Percentiles rank a stretch among this genome's conserved stretches.
These are phyloP conservation scores for Drosophila bocki DNA, from an alignment of 1,140 invertebrate genomes.

Conservation along the genomic window DNA sequence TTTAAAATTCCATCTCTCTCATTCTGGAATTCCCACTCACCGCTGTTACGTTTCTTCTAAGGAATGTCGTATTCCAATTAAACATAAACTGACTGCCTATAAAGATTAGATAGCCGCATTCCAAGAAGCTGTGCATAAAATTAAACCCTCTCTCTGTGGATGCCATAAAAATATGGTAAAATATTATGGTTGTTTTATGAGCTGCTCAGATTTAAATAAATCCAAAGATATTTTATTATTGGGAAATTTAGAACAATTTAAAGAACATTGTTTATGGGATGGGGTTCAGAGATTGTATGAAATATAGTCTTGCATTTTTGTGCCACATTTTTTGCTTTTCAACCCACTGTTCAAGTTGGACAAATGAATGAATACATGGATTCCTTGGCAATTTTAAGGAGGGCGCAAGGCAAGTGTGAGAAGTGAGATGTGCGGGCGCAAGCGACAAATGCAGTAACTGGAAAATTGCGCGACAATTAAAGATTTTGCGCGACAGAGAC, in stretches of 20 bases:
- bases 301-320: not conserved
- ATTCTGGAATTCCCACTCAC: constrained; percentile 7
- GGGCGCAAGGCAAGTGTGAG: constrained; percentile 13
- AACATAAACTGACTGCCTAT: constrained; percentile 12
- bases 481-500: constrained; percentile 64
- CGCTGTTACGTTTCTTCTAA: not conserved
- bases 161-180: constrained; percentile 15
- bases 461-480: constrained; percentile 84
- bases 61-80: constrained; percentile 31
- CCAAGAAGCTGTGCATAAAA: constrained; percentile 21
- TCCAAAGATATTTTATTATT: not conserved
- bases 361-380: constrained; percentile 72
- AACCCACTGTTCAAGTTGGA: constrained; percentile 51
- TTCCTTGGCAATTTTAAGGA: constrained; percentile 63
- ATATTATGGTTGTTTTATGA: constrained; percentile 13
- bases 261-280: not conserved
- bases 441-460: constrained; percentile 79
- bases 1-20: not conserved
- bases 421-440: constrained; percentile 38
- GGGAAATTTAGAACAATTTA: constrained; percentile 3
- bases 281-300: not conserved
- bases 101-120: constrained; percentile 36
- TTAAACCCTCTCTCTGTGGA: constrained; percentile 14
- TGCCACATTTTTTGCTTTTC: not conserved
- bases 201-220: not conserved